Percentiles rank a stretch among this genome's conserved stretches.
phyloP scores from a whole-genome alignment of 2,797 vertebrate species.

The Syncerus caffer region DNA sequence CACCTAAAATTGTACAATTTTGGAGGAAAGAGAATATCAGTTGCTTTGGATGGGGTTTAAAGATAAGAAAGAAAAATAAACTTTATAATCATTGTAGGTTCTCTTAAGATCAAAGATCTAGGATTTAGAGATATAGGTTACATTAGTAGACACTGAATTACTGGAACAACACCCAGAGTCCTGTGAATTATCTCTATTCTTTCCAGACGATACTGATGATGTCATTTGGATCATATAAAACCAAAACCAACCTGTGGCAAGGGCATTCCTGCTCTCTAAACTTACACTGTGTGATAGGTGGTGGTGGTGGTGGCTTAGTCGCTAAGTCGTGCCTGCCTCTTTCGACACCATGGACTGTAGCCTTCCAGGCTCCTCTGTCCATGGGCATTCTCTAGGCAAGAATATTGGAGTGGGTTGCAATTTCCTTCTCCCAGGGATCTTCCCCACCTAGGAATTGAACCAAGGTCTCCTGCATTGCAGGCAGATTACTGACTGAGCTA shows the following conservation, averaged over 20 bases:
- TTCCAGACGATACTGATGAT: background rate
- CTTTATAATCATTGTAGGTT: background rate
- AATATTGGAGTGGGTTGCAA: background rate
- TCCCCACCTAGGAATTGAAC: background rate
- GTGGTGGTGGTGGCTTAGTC: background rate
- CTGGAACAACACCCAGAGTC: background rate
- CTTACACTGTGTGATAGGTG: background rate
- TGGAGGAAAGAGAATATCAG: background rate
- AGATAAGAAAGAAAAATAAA: background rate
- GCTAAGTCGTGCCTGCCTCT: background rate
- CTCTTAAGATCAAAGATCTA: background rate
- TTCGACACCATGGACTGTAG: background rate
- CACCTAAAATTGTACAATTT: background rate
- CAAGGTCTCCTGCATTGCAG: background rate
- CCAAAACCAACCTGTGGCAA: background rate
- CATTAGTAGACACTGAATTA: background rate
- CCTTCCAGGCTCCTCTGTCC: background rate
- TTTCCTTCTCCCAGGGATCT: background rate
- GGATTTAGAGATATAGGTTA: background rate
- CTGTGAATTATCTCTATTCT: background rate
- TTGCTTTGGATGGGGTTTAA: background rate
- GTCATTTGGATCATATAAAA: background rate
- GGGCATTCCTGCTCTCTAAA: background rate
- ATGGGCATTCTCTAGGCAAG: background rate
- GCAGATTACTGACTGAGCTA: background rate